These are phyloP conservation scores for Caenorhabditis sp. DNA, from an alignment of 2,888 invertebrate genomes.

Conservation along the genomic window DNA sequence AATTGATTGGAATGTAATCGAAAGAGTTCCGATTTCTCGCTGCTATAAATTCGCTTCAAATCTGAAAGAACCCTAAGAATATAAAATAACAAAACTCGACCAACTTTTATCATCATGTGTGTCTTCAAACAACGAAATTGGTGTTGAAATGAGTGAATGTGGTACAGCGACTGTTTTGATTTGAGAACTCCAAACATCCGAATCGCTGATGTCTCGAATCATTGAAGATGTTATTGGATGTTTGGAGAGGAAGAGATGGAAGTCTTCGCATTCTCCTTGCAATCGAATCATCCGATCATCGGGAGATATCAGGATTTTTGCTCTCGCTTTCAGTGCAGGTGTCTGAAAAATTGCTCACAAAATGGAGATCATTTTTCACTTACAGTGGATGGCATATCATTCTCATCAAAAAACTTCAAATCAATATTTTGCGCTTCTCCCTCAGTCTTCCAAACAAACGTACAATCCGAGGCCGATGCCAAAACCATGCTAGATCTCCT, in stretches of 20 bases:
- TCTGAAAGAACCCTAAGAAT: conserved; percentile 1
- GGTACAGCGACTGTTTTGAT: conserved; percentile 9
- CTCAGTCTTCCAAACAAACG: conserved; percentile 19
- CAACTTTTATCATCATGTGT: neutral
- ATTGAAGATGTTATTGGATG: neutral
- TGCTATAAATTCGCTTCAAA: conserved; percentile 10
- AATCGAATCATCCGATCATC: neutral
- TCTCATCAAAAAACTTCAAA: conserved; percentile 3
- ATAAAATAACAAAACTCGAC: no score
- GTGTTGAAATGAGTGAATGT: conserved; percentile 14
- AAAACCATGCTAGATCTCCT: conserved; percentile 7
- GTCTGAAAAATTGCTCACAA: neutral
- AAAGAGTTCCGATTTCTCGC: conserved; percentile 24
- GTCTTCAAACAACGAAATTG: conserved; percentile 19
- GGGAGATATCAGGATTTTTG: neutral
- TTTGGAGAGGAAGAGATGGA: neutral
- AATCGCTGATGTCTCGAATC: neutral
- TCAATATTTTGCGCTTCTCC: neutral
- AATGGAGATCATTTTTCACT: neutral
- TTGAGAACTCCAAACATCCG: neutral
- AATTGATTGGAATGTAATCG: neutral
- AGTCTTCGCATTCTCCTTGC: conserved; percentile 2
- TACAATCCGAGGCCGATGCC: conserved; percentile 19
- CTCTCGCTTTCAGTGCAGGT: neutral
- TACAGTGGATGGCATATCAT: neutral